A percentile compares a stretch with the other conserved stretches of the same genome.
Conservation (phyloP, 2,888 invertebrate species). For the Tetrapedia diversipes region DNA sequence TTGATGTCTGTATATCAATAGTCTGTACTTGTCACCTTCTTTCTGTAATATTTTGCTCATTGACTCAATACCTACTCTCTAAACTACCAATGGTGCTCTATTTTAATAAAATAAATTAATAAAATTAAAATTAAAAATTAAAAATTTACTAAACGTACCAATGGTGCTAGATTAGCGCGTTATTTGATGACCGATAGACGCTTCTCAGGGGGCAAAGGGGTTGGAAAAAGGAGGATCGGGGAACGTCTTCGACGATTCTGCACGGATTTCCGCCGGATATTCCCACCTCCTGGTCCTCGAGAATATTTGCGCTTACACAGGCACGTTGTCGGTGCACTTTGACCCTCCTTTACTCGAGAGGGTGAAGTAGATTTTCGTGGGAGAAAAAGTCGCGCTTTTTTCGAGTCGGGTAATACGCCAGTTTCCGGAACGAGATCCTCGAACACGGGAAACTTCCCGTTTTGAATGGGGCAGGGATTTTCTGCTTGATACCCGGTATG, state of each 20-base stretch:
- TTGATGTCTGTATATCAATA: no score
- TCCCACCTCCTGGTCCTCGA: neutral
- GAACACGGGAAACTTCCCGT: conserved; percentile 12
- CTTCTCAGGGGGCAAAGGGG: no score
- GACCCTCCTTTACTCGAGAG: conserved; percentile 17
- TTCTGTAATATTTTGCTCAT: no score
- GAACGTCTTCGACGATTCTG: neutral
- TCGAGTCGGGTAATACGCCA: conserved; percentile 23
- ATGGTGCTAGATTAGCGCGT: no score
- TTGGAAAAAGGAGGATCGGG: conserved; percentile 11
- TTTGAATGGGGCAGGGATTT: conserved; percentile 27
- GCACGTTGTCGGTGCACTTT: conserved; percentile 36
- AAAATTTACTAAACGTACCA: no score
- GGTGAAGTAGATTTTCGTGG: conserved; percentile 34
- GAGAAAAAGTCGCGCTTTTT: neutral
- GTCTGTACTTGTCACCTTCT: no score
- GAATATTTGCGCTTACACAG: conserved; percentile 28
- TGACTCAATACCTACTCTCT: no score
- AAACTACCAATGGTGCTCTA: no score
- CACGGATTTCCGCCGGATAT: conserved; percentile 7
- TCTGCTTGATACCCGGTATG: conserved; percentile 17
- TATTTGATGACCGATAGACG: no score
- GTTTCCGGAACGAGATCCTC: conserved; percentile 46
- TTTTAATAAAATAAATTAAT: no score
- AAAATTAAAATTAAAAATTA: no score